phyloP scores from a whole-genome alignment of 2,888 invertebrate genomes.

The Melipona beecheii region DNA sequence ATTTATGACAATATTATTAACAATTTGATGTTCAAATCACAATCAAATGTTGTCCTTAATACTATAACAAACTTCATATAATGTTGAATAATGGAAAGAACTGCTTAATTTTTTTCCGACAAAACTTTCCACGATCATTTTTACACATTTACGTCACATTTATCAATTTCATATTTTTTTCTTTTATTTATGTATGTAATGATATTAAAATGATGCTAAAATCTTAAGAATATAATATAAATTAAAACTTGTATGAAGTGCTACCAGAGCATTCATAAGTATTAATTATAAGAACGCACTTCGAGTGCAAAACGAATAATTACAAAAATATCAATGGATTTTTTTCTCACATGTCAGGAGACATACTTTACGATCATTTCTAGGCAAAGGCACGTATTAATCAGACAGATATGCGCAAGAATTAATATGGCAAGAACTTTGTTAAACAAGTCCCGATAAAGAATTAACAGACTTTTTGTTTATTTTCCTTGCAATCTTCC shows the following conservation, averaged over 20 bases:
- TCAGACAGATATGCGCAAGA: constrained; percentile 13
- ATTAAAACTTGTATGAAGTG: constrained; percentile 36
- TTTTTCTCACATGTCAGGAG: neutral
- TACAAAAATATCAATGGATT: constrained; percentile 45
- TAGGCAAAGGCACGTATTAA: constrained; percentile 41
- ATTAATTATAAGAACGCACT: constrained; percentile 21
- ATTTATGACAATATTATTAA: neutral
- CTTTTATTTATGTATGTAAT: constrained; percentile 15
- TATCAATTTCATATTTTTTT: neutral
- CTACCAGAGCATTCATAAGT: constrained; percentile 41
- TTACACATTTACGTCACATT: neutral
- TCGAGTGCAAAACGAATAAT: constrained; percentile 22
- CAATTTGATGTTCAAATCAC: neutral
- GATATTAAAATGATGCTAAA: constrained; percentile 16
- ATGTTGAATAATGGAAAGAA: neutral
- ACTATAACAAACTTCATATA: neutral
- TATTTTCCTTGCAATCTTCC: constrained; percentile 47
- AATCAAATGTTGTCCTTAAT: neutral
- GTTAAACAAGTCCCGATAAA: constrained; percentile 37
- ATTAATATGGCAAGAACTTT: constrained; percentile 42
- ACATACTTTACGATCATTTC: constrained; percentile 16
- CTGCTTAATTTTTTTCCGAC: neutral
- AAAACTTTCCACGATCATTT: neutral
- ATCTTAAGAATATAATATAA: constrained; percentile 55
- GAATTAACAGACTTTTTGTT: constrained; percentile 36